Conservation (phyloP, 2,888 invertebrate genomes). For the Amphipoea lucens region DNA sequence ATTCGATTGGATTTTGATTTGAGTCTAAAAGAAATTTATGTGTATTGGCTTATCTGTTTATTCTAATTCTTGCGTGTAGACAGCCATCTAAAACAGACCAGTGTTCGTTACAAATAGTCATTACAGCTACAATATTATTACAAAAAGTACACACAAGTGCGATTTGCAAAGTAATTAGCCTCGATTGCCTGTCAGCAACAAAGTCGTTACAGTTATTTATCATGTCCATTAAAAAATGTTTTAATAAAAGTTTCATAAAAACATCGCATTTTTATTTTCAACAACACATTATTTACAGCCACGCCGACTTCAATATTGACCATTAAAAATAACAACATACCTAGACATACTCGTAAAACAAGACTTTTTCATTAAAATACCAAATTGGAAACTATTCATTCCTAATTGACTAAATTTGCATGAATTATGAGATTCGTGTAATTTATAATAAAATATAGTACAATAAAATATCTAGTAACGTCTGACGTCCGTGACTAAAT, state of each 20-base stretch:
- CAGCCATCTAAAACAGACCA: not conserved
- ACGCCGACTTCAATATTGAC: not conserved
- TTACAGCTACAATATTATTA: not conserved
- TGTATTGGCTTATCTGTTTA: not conserved
- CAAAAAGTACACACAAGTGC: not conserved
- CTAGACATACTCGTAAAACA: not conserved
- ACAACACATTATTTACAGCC: not conserved
- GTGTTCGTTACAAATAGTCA: not conserved
- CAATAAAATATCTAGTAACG: no score
- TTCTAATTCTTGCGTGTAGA: not conserved
- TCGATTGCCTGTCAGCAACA: constrained; percentile 8
- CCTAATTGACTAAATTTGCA: not conserved
- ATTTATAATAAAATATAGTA: no score
- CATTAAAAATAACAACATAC: constrained; percentile 30
- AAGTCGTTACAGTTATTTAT: constrained; percentile 9
- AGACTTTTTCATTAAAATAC: not conserved
- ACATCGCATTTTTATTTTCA: not conserved
- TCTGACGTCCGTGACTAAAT: no score
- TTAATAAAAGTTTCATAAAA: not conserved
- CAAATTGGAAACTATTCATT: not conserved
- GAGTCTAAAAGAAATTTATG: not conserved
- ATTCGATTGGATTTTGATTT: not conserved
- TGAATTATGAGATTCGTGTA: constrained; percentile 1
- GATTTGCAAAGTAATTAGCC: constrained; percentile 17
- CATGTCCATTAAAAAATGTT: constrained; percentile 2